phyloP scores from a whole-genome alignment of 1,140 invertebrate genomes.

The Leptopilina clavipes region DNA sequence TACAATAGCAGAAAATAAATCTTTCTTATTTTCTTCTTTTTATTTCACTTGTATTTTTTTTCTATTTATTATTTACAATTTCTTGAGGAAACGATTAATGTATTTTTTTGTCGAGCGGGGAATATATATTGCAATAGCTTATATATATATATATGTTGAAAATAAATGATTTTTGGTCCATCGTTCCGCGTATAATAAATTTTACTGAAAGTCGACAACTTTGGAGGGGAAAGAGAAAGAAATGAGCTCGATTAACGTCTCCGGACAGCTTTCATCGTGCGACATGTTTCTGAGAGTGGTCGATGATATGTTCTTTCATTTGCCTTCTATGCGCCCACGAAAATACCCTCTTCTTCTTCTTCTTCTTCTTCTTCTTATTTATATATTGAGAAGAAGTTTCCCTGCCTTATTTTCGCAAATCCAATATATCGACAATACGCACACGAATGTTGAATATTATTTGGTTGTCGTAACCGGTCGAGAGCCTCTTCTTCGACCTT shows the following conservation, averaged over 20 bases:
- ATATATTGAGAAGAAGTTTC: not conserved
- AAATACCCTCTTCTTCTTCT: not conserved
- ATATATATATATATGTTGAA: no score
- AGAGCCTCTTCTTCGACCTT: constrained; percentile 57
- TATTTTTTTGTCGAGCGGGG: not conserved
- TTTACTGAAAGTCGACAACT: not conserved
- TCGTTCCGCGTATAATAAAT: not conserved
- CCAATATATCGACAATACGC: constrained; percentile 46
- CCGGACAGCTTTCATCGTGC: not conserved
- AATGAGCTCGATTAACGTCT: constrained; percentile 19
- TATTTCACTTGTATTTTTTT: no score
- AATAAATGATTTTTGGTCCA: constrained; percentile 22
- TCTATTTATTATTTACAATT: not conserved
- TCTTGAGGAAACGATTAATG: no score
- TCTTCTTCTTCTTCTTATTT: no score
- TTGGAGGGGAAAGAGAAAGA: not conserved
- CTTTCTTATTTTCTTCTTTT: no score
- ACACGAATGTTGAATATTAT: constrained; percentile 47
- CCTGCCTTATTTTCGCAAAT: constrained; percentile 46
- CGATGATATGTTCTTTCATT: not conserved
- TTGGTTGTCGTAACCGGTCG: constrained; percentile 44
- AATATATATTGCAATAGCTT: not conserved
- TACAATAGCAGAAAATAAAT: no score
- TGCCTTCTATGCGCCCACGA: constrained; percentile 18
- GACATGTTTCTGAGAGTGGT: not conserved